These are phyloP conservation scores for Leucopsar rothschildi DNA, from an alignment of 2,113 vertebrate species.

Conservation along the genomic window DNA sequence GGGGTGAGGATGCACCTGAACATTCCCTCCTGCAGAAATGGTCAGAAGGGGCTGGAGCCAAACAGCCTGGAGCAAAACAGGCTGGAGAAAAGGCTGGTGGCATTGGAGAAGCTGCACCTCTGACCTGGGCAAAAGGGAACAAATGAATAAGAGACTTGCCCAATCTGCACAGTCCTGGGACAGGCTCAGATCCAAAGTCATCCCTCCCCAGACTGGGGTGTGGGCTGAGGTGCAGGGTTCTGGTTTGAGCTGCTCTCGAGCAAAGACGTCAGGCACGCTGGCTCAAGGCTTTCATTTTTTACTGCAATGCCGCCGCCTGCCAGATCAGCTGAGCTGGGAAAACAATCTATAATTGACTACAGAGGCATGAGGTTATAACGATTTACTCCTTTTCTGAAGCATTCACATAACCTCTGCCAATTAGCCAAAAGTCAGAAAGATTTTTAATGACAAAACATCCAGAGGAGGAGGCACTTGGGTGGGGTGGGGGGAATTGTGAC, in stretches of 20 bases:
- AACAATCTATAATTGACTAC: slow-evolving; percentile 62
- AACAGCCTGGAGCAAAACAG: not conserved
- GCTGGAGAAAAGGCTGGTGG: not conserved
- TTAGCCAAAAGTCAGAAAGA: slow-evolving; percentile 30
- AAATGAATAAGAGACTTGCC: not conserved
- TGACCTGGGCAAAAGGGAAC: not conserved
- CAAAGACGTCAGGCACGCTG: slow-evolving; percentile 13
- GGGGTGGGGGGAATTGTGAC: not conserved
- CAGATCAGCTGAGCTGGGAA: slow-evolving; percentile 51
- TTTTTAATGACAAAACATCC: not conserved
- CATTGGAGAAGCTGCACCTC: not conserved
- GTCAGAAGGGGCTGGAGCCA: not conserved
- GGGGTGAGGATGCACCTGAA: not conserved
- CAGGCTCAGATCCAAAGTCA: not conserved
- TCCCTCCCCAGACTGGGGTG: not conserved
- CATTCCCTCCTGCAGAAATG: not conserved
- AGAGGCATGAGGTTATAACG: slow-evolving; percentile 50
- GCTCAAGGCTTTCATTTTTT: slow-evolving; percentile 6
- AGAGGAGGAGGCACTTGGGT: not conserved
- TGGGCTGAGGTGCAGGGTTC: not conserved
- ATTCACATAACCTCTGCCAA: slow-evolving; percentile 22
- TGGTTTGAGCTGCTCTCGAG: slow-evolving; percentile 52
- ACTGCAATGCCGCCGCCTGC: slow-evolving; percentile 12
- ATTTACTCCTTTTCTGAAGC: slow-evolving; percentile 50
- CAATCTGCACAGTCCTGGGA: not conserved